These are phyloP conservation scores for Potorous gilbertii DNA, from an alignment of 2,797 vertebrate genomes.

Conservation along the genomic window DNA sequence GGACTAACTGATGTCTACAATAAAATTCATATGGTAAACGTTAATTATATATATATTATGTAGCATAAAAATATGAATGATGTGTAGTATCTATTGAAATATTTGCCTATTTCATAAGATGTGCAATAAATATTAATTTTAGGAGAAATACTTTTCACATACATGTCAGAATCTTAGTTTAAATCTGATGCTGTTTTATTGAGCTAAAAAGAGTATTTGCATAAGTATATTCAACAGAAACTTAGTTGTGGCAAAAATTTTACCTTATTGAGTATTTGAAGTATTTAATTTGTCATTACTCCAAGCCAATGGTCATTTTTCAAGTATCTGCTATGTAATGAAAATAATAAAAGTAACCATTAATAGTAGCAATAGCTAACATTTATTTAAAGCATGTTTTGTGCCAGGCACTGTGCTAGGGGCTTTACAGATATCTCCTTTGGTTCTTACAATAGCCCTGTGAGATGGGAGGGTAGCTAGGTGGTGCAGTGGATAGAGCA, in stretches of 20 bases:
- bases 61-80: not conserved
- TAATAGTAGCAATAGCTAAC: not conserved
- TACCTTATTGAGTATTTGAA: not conserved
- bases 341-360: not conserved
- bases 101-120: slow-evolving; percentile 2
- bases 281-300: not conserved
- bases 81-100: slow-evolving; percentile 23
- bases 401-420: not conserved
- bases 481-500: too few species aligned
- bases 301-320: not conserved
- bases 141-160: slow-evolving; percentile 30
- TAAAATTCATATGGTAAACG: slow-evolving; percentile 96
- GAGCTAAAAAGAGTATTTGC: not conserved
- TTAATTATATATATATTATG: slow-evolving; percentile 7
- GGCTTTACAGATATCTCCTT: not conserved
- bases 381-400: not conserved
- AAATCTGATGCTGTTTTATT: slow-evolving; percentile 4
- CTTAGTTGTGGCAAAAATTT: not conserved
- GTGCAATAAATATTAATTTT: slow-evolving; percentile 1
- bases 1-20: slow-evolving; percentile 99
- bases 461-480: too few species aligned
- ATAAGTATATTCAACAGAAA: not conserved
- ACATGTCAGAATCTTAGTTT: not conserved
- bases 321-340: not conserved
- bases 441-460: not conserved